These are phyloP conservation scores for Seriola aureovittata DNA, from an alignment of 2,113 vertebrate species.

Conservation along the genomic window DNA sequence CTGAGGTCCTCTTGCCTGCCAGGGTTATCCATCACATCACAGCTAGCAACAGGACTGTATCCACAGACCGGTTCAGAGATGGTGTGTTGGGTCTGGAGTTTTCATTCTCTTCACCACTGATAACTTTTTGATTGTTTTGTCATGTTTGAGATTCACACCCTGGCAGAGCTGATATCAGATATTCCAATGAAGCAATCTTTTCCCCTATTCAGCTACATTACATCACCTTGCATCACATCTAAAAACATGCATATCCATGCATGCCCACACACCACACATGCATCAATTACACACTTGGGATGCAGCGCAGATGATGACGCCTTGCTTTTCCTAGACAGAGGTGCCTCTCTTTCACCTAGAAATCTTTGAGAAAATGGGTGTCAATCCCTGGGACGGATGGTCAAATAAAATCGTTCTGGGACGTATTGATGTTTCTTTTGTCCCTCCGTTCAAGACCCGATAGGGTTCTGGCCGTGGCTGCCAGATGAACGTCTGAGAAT, in stretches of 20 bases:
- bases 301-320: conserved; percentile 44
- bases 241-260: conserved; percentile 33
- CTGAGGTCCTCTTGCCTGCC: conserved; percentile 72
- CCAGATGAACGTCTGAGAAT: conserved; percentile 83
- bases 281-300: conserved; percentile 41
- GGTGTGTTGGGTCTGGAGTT: conserved; percentile 14
- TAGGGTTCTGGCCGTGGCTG: conserved; percentile 77
- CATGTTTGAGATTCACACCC: conserved; percentile 2
- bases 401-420: conserved; percentile 79
- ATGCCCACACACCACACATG: conserved; percentile 28
- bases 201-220: conserved; percentile 33
- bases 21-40: conserved; percentile 73
- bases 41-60: conserved; percentile 62
- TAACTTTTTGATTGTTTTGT: conserved; percentile 44
- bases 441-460: conserved; percentile 69
- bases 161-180: conserved; percentile 30
- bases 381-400: conserved; percentile 68
- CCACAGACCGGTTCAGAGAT: conserved; percentile 15
- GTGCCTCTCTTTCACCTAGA: conserved; percentile 48
- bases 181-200: conserved; percentile 39
- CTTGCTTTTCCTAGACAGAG: conserved; percentile 31
- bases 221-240: conserved; percentile 53
- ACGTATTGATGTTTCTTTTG: conserved; percentile 81
- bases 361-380: conserved; percentile 66
- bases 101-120: not conserved